A percentile compares a stretch with the other conserved stretches of the same genome.
phyloP scores from a whole-genome alignment of 2,888 invertebrate species.

The Torymus texanus region DNA sequence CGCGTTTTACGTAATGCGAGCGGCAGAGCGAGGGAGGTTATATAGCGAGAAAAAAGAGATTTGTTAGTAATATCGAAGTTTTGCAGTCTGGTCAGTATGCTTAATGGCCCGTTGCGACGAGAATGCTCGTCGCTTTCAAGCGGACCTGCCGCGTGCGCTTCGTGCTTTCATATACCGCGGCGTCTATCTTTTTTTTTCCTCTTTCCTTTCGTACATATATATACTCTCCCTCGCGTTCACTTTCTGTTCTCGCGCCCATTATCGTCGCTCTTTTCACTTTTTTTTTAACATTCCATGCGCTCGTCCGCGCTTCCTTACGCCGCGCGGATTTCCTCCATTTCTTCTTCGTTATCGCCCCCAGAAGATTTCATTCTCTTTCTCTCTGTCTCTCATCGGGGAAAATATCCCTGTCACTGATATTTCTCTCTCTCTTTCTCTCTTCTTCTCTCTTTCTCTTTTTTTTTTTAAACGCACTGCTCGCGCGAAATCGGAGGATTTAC shows the following conservation, averaged over 20 bases:
- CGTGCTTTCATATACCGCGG: constrained; percentile 18
- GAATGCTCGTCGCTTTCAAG: constrained; percentile 63
- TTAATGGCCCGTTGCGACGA: constrained; percentile 74
- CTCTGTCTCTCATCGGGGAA: constrained; percentile 1
- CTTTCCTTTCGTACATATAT: background rate
- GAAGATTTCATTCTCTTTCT: constrained; percentile 3
- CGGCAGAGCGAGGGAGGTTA: background rate
- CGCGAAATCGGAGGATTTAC: constrained; percentile 38
- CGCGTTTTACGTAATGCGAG: constrained; percentile 10
- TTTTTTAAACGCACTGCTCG: background rate
- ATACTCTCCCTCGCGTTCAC: background rate
- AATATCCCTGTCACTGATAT: constrained; percentile 17
- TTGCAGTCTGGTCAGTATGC: constrained; percentile 66
- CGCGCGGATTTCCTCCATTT: constrained; percentile 45
- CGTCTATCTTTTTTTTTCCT: background rate
- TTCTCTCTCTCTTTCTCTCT: background rate
- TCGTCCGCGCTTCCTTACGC: constrained; percentile 42
- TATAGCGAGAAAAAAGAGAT: constrained; percentile 28
- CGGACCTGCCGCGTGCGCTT: constrained; percentile 6
- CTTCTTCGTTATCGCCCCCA: constrained; percentile 26
- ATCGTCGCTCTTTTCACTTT: constrained; percentile 13
- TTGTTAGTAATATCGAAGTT: constrained; percentile 56
- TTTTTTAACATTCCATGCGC: constrained; percentile 5
- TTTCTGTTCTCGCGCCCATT: background rate
- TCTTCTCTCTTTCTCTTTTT: background rate